Evolutionary conservation across 2,888 invertebrate genomes (phyloP).

Genomic region (Hartigia nigra): DNA sequence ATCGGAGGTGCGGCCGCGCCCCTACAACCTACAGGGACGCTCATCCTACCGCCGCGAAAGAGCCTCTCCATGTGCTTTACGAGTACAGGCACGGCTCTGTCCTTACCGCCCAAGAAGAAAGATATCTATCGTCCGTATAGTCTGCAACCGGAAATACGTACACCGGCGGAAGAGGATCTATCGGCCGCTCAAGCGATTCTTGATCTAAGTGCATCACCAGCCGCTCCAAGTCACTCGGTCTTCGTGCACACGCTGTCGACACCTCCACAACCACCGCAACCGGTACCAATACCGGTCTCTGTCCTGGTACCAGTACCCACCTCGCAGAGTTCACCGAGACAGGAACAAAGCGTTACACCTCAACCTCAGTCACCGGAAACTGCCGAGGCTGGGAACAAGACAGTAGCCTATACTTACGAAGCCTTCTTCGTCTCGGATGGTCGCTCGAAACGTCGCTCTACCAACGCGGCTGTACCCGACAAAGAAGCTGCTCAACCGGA

Average conservation of each 20-base stretch:
- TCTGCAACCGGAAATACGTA: constrained; percentile 67
- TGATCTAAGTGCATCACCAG: constrained; percentile 88
- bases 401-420: constrained; percentile 89
- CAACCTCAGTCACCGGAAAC: constrained; percentile 55
- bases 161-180: constrained; percentile 83
- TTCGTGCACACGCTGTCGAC: constrained; percentile 70
- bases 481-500: constrained; percentile 63
- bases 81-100: constrained; percentile 84
- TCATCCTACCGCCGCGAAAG: constrained; percentile 68
- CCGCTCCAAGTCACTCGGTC: constrained; percentile 65
- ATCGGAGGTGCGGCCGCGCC: constrained; percentile 32
- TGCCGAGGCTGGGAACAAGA: constrained; percentile 70
- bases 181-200: constrained; percentile 91
- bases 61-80: constrained; percentile 87
- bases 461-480: constrained; percentile 67
- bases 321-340: constrained; percentile 33
- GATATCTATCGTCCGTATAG: constrained; percentile 92
- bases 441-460: constrained; percentile 77
- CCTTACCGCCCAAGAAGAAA: constrained; percentile 89
- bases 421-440: constrained; percentile 93
- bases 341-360: constrained; percentile 28
- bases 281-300: constrained; percentile 53
- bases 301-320: constrained; percentile 57
- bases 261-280: constrained; percentile 67
- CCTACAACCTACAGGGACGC: constrained; percentile 18